Conservation (phyloP, 2,888 invertebrate genomes). For the Patella pellucida region DNA sequence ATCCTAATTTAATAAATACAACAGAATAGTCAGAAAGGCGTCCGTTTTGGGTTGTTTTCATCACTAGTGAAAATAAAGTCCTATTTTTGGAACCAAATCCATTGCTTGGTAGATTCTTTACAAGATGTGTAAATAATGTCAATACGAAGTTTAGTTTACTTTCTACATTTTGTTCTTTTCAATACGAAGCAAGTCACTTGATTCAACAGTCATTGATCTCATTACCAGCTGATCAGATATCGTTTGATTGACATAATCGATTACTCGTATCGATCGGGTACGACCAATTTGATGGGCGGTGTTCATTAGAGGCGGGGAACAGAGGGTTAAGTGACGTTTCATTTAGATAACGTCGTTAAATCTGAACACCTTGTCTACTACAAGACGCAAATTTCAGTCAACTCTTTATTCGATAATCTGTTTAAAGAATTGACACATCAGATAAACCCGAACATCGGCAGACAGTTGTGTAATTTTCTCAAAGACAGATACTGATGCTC, state of each 20-base stretch:
- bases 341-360: constrained; percentile 10
- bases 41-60: too few relatives aligned
- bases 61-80: too few relatives aligned
- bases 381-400: background rate
- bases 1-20: too few relatives aligned
- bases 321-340: constrained; percentile 6
- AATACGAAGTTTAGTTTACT: constrained; percentile 5
- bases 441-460: background rate
- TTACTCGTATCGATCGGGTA: background rate
- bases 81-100: too few relatives aligned
- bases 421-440: constrained; percentile 1
- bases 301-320: background rate
- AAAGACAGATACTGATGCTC: background rate
- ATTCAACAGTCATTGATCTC: background rate
- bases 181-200: constrained; percentile 2
- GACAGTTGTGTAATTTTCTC: constrained; percentile 2
- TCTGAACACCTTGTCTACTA: background rate
- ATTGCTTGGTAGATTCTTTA: too few relatives aligned
- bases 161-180: background rate
- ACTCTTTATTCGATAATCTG: constrained; percentile 1
- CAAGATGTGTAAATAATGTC: background rate
- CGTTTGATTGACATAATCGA: constrained; percentile 10
- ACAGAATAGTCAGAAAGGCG: too few relatives aligned
- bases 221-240: constrained; percentile 9
- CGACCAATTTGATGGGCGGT: constrained; percentile 9